These are phyloP conservation scores for Leptonema lineaticorne DNA, from an alignment of 1,140 invertebrate genomes.

Conservation along the genomic window DNA sequence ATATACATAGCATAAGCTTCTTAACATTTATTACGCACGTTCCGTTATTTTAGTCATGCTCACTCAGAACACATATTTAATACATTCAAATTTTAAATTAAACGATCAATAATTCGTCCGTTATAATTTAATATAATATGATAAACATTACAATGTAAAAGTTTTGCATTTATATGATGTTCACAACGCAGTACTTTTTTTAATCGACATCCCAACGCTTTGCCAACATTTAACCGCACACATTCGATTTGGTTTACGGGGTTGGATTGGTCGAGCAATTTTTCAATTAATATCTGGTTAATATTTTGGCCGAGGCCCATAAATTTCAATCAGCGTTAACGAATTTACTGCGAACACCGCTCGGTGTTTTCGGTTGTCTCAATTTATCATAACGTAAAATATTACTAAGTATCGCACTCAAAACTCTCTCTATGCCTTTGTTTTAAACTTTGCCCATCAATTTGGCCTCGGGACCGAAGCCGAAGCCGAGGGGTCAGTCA, in stretches of 20 bases:
- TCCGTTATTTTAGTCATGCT: no score
- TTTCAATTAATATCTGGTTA: constrained; percentile 42
- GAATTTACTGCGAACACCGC: constrained; percentile 40
- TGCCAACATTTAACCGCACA: constrained; percentile 15
- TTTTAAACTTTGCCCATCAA: constrained; percentile 42
- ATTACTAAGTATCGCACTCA: constrained; percentile 39
- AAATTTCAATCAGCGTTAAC: constrained; percentile 42
- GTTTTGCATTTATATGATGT: no score
- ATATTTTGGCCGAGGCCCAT: constrained; percentile 36
- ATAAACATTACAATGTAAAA: no score
- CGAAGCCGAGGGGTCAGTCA: background rate
- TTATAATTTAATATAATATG: no score
- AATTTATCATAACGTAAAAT: constrained; percentile 43
- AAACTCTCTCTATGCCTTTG: constrained; percentile 35
- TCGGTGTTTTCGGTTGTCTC: constrained; percentile 41
- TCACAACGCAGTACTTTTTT: no score
- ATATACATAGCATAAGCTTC: no score
- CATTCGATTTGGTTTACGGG: constrained; percentile 20
- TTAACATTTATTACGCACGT: no score
- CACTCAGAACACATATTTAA: no score
- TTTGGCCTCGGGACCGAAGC: constrained; percentile 11
- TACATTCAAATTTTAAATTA: no score
- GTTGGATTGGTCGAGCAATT: constrained; percentile 35
- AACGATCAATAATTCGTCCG: no score
- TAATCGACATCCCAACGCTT: background rate